Conservation (phyloP, 2,113 vertebrate genomes). For the Coptodon bakossiorum region DNA sequence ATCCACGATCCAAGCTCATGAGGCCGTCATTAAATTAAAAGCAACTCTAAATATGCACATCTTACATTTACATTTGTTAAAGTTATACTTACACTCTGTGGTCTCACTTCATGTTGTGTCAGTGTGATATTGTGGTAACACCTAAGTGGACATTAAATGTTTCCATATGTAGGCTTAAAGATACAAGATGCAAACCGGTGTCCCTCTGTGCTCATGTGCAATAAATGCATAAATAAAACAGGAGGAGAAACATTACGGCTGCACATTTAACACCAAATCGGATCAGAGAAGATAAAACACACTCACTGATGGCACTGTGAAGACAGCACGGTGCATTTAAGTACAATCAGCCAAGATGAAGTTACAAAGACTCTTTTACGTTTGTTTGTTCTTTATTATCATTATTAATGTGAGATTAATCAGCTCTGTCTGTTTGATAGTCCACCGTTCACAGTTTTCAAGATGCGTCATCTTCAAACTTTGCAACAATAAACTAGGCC, state of each 20-base stretch:
- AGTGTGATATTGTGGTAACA: background rate
- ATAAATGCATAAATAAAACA: background rate
- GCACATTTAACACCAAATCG: no score
- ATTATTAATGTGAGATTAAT: background rate
- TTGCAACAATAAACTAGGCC: background rate
- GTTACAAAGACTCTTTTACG: accelerated
- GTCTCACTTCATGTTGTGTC: accelerated
- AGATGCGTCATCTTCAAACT: accelerated
- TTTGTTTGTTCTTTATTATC: background rate
- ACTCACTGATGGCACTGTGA: no score
- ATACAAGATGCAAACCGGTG: background rate
- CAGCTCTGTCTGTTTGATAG: background rate
- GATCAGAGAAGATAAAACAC: no score
- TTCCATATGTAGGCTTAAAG: background rate
- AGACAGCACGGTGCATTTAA: no score
- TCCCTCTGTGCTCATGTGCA: accelerated
- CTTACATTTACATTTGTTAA: background rate
- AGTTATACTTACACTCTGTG: background rate
- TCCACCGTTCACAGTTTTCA: background rate
- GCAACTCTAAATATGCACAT: background rate
- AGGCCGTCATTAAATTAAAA: background rate
- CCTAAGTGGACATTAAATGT: background rate
- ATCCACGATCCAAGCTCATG: accelerated
- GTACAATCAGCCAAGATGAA: no score
- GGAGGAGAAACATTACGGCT: no score